Base-by-base conservation (phyloP, 2,888 invertebrate species). In the Bembecia ichneumoniformis region DNA sequence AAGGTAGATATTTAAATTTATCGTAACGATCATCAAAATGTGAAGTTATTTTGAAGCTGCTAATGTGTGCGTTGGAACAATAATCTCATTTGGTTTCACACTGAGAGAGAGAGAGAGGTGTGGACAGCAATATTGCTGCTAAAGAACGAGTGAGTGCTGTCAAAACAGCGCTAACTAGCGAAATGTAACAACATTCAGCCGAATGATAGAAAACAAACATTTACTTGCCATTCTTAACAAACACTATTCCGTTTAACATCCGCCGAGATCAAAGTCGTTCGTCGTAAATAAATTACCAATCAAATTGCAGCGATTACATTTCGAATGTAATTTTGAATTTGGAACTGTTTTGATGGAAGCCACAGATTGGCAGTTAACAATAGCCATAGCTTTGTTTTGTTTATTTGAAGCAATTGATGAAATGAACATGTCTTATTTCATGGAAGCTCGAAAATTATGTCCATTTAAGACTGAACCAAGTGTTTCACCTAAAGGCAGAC, bases 141-240 rank as follows among this genome's bases (percentile, higher is more conserved):
- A 59, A 55, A 58, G 64, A 70, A 62, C 79, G 82, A 83, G 71
- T 74, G 81, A 81, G 71, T 68, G 40, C 75, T 82, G 86, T 86
- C 86, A 84, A 83, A 86, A 86, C 83, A 86, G 66, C 74, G 68
- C 67, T 74, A 79, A 80, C 79, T 77, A 77, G 77, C 82, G 67
- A 73, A 77, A 78, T 77, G 74, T 70, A 75, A 80, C 75, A 77
- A 79, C 82, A 77, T 77, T 82, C 73, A 77, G 73, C 73, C 68
- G 82, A 76, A 73, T 80, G 84, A 86, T 84, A 82, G 77, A 77
- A 83, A 83, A 82, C 82, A 84, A 83, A 82, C 82, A 82, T 69
- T 76, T 73, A 49, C 74, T 74, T 73, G 74, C 74, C 77, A 77
- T 77, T 78, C 76, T 74, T 68, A 70, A 77, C 28, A 77, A 77